Evolutionary conservation across 92 coral and sea anemone species (phyloP), one percentile per base, ranked within the genome.

Genomic region (Epizoanthus scotinus): DNA sequence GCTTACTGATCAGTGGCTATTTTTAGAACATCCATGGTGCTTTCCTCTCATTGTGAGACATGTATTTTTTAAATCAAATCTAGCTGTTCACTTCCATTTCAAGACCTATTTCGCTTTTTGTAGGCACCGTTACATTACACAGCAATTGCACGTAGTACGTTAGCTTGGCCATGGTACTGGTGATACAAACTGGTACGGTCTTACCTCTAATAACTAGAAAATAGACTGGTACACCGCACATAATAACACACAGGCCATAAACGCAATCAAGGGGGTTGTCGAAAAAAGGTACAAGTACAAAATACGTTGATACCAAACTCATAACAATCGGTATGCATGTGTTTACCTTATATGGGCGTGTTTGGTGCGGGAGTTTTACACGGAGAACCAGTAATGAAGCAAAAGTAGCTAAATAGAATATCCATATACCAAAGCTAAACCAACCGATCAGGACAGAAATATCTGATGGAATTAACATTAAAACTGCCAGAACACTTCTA

Each of bases 211-310:
- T 12, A 54, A 83, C 52, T 42, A 87, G 57, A 19, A 61, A 83
- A 57, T 87, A 87, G 29, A 87, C 91, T 24, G 91, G 91, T 38
- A 87, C 64, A 31, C 91, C 85, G 27, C 67, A 77, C 6, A 71
- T 53, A 28, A 87, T 40, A 3, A 87, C 66, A 14, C 79, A 38
- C 21, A 87, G 79, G 8, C 91, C 91, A 31, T 83, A 67, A 6
- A 66, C 91, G 17, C 87, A 87, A 70, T 83, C 87, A 5, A 83
- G 21, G 18, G 91, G 87, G 28, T 87, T 83, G 7, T 42, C 60
- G 49, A 87, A 38, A 38, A 87, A 83, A 25, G 91, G 91, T 2
- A 78, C 85, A 7, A 74, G 67, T 17, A 81, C 78, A 42, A 87
- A 87, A 77, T 78, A 87, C 0, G 71, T 15, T 59, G 91, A 71